Evolutionary conservation across 2,888 invertebrate species (phyloP).

Genomic region (Adelphocoris suturalis): DNA sequence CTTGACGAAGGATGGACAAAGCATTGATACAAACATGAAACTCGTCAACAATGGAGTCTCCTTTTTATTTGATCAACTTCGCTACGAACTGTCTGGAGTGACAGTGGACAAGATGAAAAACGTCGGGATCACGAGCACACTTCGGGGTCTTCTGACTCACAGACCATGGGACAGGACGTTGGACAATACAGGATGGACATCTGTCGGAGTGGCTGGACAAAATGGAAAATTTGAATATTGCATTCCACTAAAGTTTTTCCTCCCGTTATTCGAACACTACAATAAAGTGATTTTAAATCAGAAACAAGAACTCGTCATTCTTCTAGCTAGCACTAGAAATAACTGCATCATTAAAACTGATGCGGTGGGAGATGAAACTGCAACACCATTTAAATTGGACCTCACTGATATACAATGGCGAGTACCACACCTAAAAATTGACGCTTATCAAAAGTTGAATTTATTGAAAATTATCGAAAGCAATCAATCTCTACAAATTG

Average conservation of each 20-base stretch:
- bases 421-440: not conserved
- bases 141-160: not conserved
- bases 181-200: not conserved
- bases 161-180: not conserved
- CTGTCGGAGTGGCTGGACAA: not conserved
- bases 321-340: not conserved
- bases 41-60: not conserved
- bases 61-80: conserved; percentile 1
- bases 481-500: not conserved
- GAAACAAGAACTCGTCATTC: not conserved
- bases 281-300: not conserved
- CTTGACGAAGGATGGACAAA: conserved; percentile 1
- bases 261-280: not conserved
- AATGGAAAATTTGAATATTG: not conserved
- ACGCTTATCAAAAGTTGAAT: not conserved
- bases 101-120: not conserved
- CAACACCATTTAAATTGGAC: not conserved
- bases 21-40: not conserved
- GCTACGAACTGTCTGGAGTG: conserved; percentile 10
- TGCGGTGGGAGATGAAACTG: not conserved
- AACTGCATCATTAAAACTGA: not conserved
- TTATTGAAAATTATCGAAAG: not conserved
- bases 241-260: conserved; percentile 9
- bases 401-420: not conserved
- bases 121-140: not conserved